Base-by-base conservation (phyloP, 1,140 invertebrate genomes). In the Campoletis sonorensis region DNA sequence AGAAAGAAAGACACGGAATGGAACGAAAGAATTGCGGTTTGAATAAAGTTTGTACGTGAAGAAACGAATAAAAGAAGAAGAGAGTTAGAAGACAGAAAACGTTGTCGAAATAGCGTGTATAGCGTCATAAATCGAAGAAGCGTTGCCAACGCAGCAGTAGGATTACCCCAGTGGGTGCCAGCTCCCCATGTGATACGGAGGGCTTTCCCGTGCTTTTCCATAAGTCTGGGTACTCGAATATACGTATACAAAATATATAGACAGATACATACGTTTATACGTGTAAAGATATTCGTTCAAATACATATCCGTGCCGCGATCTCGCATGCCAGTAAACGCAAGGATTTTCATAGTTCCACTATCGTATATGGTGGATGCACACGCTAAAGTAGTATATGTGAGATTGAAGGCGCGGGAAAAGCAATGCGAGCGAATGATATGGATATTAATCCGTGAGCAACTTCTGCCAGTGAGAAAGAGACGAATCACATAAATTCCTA, bases 71-170 rank as follows among this genome's bases (percentile, higher is more conserved):
- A 64, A 26, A 64, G 7, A 64, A 18, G n/a, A 18, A 18, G 16
- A 54, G 49, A 51, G 49, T n/a, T 58, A n/a, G 54, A 58, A 58
- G 54, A 23, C 18, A 21, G 54, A 58, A 58, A 58, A 58, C 54
- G 18, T 23, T 58, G 54, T 23, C 21, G 18, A 58, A 58, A 58
- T 58, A 58, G 21, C 54, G 21, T 58, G 21, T 58, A 58, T 58
- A 58, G 18, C 54, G 54, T 58, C 21, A 58, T 58, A 58, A 58
- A 58, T 58, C 54, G 54, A 58, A 58, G 54, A n/a, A 58, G 21
- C 54, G 54, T 58, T 58, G 54, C 54, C 54, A 58, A 58, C 54
- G 54, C 54, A 58, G 54, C 54, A 58, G 54, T n/a, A 58, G 54
- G 54, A 58, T 58, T 45, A 45, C 54, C 40, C 8, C 40, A 45